Evolutionary conservation across 1,140 invertebrate genomes (phyloP).

Genomic region (Bombus affinis): DNA sequence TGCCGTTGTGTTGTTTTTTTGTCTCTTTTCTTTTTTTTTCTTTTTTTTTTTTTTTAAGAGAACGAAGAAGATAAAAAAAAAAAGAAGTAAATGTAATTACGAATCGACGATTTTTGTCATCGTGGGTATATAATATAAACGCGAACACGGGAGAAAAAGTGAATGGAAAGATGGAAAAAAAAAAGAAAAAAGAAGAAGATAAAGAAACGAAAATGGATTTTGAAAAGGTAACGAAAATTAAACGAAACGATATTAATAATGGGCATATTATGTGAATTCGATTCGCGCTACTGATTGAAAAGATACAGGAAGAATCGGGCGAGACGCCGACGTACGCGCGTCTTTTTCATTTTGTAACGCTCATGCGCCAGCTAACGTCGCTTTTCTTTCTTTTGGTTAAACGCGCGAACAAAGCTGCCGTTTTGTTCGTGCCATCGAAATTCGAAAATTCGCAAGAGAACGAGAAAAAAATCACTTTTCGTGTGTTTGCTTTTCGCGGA

Average conservation of each 20-base stretch:
- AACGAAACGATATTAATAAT: neutral
- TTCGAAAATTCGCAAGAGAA: neutral
- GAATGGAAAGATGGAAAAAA: neutral
- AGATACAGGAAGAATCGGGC: constrained; percentile 56
- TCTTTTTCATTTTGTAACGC: constrained; percentile 72
- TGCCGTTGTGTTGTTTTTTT: constrained; percentile 76
- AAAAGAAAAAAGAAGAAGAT: constrained; percentile 9
- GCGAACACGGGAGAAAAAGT: neutral
- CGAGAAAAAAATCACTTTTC: neutral
- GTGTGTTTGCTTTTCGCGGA: neutral
- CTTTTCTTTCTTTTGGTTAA: constrained; percentile 26
- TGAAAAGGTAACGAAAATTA: neutral
- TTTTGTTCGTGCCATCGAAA: constrained; percentile 20
- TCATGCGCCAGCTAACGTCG: constrained; percentile 53
- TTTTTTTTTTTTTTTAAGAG: constrained; percentile 11
- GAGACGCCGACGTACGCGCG: constrained; percentile 53
- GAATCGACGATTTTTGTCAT: neutral
- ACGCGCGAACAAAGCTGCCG: neutral
- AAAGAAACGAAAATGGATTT: constrained; percentile 22
- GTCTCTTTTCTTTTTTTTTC: constrained; percentile 54
- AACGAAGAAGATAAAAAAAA: constrained; percentile 3
- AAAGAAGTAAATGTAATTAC: neutral
- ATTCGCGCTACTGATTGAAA: constrained; percentile 5
- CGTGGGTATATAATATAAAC: constrained; percentile 5
- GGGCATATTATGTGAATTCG: constrained; percentile 14